Base-by-base conservation (phyloP, 2,797 vertebrate genomes). In the Gobionotothen gibberifrons region DNA sequence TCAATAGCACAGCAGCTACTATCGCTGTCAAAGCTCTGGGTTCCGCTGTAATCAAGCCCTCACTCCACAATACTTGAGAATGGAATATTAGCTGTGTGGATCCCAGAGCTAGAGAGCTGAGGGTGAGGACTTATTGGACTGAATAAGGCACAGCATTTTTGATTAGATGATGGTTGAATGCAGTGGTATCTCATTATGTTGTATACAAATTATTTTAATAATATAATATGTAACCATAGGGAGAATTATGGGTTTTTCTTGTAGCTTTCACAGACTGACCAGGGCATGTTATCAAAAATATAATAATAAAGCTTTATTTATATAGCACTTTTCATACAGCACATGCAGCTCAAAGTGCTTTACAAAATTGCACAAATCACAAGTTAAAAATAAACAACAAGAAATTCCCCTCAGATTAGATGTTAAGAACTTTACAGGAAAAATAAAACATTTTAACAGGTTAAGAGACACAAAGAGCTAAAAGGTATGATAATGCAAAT, bases 1-100 rank as follows among this genome's bases (percentile, higher is more conserved):
- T 81, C 76, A 87, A 87, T 76, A 83, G 58, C 21, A 0, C 19
- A 85, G 74, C 69, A 82, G 62, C 56, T 73, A 55, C 79, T 29
- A 19, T 55, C 51, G 62, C 64, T 79, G 53, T 56, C 71, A 52
- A 58, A 49, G 55, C 85, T 69, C 74, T 46, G 39, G 76, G 39
- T 72, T 83, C 13, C 11, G 13, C 46, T 66, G 59, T 79, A 83
- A 75, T 87, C 77, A 88, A 49, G 40, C 71, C 68, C 53, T 8
- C 10, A 40, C 55, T 66, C 78, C 53, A 76, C 70, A 74, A 63
- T 78, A 65, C 53, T 40, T 49, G 39, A 77, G 71, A 80, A 85
- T 79, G 47, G 3, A 70, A 60, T 84, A 75, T 76, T 78, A 76
- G 36, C 61, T 77, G 15, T 76, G 79, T 75, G 48, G 65, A 64